phyloP scores from a whole-genome alignment of 2,888 invertebrate genomes.

The Acanthoscelides obtectus region DNA sequence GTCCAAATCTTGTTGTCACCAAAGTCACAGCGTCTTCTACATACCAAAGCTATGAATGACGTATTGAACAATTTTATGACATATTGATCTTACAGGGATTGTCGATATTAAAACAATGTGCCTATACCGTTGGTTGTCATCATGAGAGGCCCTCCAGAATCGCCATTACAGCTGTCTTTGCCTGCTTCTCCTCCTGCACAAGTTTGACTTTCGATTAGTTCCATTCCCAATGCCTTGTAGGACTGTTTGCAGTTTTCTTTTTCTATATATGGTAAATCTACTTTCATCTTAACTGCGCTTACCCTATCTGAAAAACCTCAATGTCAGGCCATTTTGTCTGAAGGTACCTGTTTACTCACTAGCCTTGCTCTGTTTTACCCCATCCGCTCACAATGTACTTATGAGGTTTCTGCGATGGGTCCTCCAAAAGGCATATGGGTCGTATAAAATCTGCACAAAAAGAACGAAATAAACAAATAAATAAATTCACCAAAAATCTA shows the following conservation, averaged over 20 bases:
- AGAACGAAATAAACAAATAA: too few relatives aligned
- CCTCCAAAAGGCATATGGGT: constrained; percentile 39
- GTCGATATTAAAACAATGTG: too few relatives aligned
- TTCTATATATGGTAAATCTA: constrained; percentile 55
- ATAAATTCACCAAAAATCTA: too few relatives aligned
- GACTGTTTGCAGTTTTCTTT: constrained; percentile 52
- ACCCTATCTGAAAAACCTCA: constrained; percentile 33
- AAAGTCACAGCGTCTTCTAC: too few relatives aligned
- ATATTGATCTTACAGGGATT: too few relatives aligned
- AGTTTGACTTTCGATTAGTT: constrained; percentile 55
- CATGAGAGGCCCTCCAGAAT: constrained; percentile 79
- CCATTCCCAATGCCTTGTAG: constrained; percentile 50
- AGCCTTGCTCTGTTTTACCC: constrained; percentile 49
- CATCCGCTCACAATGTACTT: constrained; percentile 49
- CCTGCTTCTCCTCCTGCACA: constrained; percentile 70
- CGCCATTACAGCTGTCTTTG: constrained; percentile 72
- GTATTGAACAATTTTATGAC: too few relatives aligned
- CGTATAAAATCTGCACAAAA: constrained; percentile 36
- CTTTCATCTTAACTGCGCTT: constrained; percentile 57
- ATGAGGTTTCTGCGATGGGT: constrained; percentile 9
- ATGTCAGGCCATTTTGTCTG: constrained; percentile 54
- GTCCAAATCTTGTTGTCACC: too few relatives aligned
- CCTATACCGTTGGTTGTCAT: constrained; percentile 27
- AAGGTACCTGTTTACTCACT: constrained; percentile 30
- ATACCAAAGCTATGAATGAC: too few relatives aligned